Conservation (phyloP, 2,888 invertebrate genomes). For the Polymixis flavicincta region DNA sequence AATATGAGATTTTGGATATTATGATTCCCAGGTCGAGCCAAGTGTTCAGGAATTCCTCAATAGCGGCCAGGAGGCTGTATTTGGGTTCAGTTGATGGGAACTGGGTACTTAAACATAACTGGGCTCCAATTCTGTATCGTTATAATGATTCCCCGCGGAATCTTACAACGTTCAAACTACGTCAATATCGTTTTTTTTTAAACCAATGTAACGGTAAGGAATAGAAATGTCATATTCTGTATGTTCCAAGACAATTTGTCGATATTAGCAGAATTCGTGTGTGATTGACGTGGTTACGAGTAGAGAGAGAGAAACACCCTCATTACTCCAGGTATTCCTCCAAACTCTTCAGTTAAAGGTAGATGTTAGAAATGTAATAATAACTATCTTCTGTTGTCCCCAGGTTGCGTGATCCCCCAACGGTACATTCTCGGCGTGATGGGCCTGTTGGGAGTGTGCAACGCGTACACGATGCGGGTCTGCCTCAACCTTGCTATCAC, state of each 20-base stretch:
- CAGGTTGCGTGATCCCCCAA: slow-evolving; percentile 92
- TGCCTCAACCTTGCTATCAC: slow-evolving; percentile 94
- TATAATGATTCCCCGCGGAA: no score
- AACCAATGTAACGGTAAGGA: no score
- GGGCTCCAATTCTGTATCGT: no score
- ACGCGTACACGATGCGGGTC: slow-evolving; percentile 94
- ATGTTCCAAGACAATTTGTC: no score
- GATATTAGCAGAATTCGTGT: no score
- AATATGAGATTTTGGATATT: background rate
- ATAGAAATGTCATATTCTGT: no score
- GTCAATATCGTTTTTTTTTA: no score
- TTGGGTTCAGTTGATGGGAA: background rate
- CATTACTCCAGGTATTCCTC: no score
- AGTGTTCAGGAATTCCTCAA: background rate
- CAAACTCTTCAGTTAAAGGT: background rate
- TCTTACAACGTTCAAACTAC: no score
- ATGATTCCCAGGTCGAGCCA: background rate
- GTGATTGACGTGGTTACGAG: no score
- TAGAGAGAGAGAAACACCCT: no score
- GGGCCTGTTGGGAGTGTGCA: slow-evolving; percentile 93
- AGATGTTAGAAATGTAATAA: background rate
- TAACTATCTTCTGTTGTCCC: slow-evolving; percentile 46
- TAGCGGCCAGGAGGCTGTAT: background rate
- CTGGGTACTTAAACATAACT: no score
- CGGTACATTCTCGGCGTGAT: slow-evolving; percentile 93